Evolutionary conservation across 2,888 invertebrate species (phyloP), one percentile per base, ranked within the genome.

Genomic region (Neoitamus cyanurus): DNA sequence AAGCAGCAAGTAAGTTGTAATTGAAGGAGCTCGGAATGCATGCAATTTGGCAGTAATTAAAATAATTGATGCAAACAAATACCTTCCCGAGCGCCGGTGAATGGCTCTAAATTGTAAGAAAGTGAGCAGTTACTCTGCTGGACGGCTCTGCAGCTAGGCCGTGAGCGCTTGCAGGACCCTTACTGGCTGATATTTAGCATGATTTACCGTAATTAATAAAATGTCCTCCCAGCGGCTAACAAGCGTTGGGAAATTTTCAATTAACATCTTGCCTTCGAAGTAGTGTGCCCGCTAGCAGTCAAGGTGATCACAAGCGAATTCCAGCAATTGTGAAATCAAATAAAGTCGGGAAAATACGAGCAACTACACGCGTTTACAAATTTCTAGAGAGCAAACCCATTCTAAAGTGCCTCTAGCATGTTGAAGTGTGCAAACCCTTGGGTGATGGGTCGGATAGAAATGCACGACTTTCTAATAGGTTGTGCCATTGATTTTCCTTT

Each of bases 271-370:
- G 9, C 58, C 7, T 58, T 58, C 58, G 25, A 58, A 58, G 58
- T 42, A 42, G 6, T 25, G 9, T 58, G 58, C 58, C 58, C 6
- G 25, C 9, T 20, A n/a, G n/a, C n/a, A 58, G 20, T 6, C 58
- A 58, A 58, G 58, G 58, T 20, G 11, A 25, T 20, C 20, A 9
- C 58, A 20, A 58, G 9, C 58, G 58, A 15, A 73, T 20, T 36
- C n/a, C 20, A 73, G 36, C 31, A 73, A 34, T 73, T 73, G 73
- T n/a, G 73, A 73, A 73, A 34, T 36, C 34, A 30, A 73, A 34
- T 36, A 73, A 73, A 20, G 3, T 73, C 11, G 34, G 13, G 37
- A 11, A 9, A 73, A 73, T 15, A 9, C 25, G 7, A 58, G n/a
- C n/a, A n/a, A n/a, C n/a, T 58, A 0, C 6, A 25, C 20, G 73